A percentile compares a stretch with the other conserved stretches of the same genome.
Evolutionary conservation across 2,888 invertebrate genomes (phyloP).

Genomic region (Nineta flava): DNA sequence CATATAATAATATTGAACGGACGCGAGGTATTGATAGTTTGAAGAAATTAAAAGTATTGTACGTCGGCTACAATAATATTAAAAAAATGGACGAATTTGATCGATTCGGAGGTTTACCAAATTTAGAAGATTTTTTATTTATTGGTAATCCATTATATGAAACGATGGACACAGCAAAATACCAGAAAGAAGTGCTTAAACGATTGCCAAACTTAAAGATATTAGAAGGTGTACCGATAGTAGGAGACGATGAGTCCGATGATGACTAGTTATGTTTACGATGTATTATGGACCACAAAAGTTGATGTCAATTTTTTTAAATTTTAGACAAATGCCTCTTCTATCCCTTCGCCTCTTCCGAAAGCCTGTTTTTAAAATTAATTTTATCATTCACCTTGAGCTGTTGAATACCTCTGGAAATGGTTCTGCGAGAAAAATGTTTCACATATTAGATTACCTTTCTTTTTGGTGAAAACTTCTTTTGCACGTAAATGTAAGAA

Average conservation of each 20-base stretch:
- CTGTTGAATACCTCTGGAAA: too few relatives aligned
- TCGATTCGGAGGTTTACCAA: constrained; percentile 56
- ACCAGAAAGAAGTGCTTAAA: neutral
- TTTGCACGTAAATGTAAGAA: too few relatives aligned
- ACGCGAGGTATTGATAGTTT: constrained; percentile 72
- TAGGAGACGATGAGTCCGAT: neutral
- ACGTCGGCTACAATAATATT: constrained; percentile 68
- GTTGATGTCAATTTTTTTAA: too few relatives aligned
- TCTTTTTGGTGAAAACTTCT: too few relatives aligned
- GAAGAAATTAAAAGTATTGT: constrained; percentile 66
- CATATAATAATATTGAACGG: constrained; percentile 86
- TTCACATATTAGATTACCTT: too few relatives aligned
- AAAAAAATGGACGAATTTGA: constrained; percentile 84
- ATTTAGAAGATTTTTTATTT: constrained; percentile 64
- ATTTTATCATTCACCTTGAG: too few relatives aligned
- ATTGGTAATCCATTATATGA: constrained; percentile 31
- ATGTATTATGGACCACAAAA: too few relatives aligned
- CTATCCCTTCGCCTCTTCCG: too few relatives aligned
- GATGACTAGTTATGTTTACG: neutral
- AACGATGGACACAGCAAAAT: neutral
- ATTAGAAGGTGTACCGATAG: neutral
- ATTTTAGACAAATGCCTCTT: too few relatives aligned
- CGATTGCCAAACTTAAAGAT: neutral
- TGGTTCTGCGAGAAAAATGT: too few relatives aligned
- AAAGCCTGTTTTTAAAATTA: too few relatives aligned